These are phyloP conservation scores for Tinea trinotella DNA, from an alignment of 2,888 invertebrate genomes.

Conservation along the genomic window DNA sequence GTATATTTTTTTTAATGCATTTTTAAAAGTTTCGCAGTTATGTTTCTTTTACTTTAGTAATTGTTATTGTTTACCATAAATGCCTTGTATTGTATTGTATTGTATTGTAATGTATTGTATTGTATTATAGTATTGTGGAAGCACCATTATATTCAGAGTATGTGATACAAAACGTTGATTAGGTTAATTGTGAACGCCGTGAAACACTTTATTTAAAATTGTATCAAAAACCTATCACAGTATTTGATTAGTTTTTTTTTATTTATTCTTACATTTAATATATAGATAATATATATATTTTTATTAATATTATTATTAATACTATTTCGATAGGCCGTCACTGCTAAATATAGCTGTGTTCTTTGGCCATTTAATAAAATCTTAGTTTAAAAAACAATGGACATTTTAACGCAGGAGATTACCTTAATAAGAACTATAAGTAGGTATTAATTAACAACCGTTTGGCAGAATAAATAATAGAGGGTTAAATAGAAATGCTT, in stretches of 20 bases:
- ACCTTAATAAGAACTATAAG: too few species aligned
- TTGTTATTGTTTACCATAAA: too few species aligned
- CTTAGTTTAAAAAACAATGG: too few species aligned
- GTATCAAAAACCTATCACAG: slow-evolving; percentile 74
- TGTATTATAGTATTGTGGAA: slow-evolving; percentile 11
- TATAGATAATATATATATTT: slow-evolving; percentile 69
- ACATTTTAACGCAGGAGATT: too few species aligned
- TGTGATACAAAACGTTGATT: slow-evolving; percentile 1
- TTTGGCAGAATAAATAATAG: too few species aligned
- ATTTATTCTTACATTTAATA: slow-evolving; percentile 71
- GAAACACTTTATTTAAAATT: slow-evolving; percentile 52
- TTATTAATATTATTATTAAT: slow-evolving; percentile 66
- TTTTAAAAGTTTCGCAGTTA: too few species aligned
- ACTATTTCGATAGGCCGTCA: slow-evolving; percentile 57
- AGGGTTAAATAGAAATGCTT: too few species aligned
- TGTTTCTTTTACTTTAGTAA: too few species aligned
- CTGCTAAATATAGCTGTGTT: slow-evolving; percentile 26
- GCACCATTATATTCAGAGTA: slow-evolving; percentile 1
- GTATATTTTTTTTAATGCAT: too few species aligned
- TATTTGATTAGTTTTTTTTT: slow-evolving; percentile 72
- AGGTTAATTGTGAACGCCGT: slow-evolving; percentile 17
- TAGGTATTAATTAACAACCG: too few species aligned
- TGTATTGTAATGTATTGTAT: too few species aligned
- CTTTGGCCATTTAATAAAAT: slow-evolving; percentile 26
- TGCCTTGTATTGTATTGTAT: too few species aligned